These are phyloP conservation scores for Paralichthys olivaceus DNA, from an alignment of 2,113 vertebrate genomes.

Conservation along the genomic window DNA sequence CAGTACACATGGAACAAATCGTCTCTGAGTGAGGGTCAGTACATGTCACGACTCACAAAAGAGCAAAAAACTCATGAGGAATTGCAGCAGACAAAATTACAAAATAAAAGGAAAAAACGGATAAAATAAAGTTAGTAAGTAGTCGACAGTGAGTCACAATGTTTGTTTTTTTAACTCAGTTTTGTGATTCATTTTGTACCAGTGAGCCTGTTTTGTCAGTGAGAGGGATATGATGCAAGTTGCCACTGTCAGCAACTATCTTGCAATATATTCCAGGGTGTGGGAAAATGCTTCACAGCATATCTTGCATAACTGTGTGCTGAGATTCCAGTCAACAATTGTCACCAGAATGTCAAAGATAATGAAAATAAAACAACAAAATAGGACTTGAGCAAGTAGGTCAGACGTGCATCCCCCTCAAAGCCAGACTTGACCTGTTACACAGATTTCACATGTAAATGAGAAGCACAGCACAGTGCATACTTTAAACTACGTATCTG, in stretches of 20 bases:
- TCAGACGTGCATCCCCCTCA: slow-evolving; percentile 9
- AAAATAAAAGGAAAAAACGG: not conserved
- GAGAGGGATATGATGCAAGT: not conserved
- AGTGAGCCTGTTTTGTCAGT: not conserved
- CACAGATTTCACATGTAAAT: slow-evolving; percentile 19
- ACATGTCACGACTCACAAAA: slow-evolving; percentile 9
- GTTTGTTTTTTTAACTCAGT: no score
- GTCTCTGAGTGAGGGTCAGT: not conserved
- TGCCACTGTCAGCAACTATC: slow-evolving; percentile 5
- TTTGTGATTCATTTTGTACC: not conserved
- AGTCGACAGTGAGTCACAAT: not conserved
- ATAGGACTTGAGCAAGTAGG: slow-evolving; percentile 13
- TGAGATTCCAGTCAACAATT: slow-evolving; percentile 32
- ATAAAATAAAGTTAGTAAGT: not conserved
- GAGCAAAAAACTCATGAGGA: not conserved
- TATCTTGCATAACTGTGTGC: slow-evolving; percentile 32
- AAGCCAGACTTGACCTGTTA: slow-evolving; percentile 1
- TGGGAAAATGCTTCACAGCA: slow-evolving; percentile 46
- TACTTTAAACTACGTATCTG: slow-evolving; percentile 3
- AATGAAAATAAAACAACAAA: no score
- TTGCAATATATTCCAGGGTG: slow-evolving; percentile 49
- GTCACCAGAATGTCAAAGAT: not conserved
- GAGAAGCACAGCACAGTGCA: slow-evolving; percentile 1
- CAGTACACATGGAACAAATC: slow-evolving; percentile 11
- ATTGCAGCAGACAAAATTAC: not conserved